Conservation (phyloP, 2,113 vertebrate genomes). For the Nothoprocta pentlandii region DNA sequence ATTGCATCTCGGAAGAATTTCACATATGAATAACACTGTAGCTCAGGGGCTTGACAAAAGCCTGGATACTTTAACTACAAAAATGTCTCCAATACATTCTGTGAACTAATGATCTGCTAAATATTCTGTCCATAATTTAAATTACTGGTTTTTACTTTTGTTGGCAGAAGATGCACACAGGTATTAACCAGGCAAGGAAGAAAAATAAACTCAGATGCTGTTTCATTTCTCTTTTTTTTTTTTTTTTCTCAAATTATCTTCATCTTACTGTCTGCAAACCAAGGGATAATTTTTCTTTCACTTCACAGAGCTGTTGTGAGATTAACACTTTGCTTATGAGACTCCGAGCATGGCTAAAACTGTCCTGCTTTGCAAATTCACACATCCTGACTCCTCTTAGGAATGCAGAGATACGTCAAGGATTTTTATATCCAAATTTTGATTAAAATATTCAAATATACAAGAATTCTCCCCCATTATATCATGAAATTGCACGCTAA, state of each 20-base stretch:
- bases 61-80: not conserved
- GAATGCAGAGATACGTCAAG: not conserved
- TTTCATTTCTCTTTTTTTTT: not conserved
- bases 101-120: not conserved
- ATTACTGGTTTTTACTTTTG: not conserved
- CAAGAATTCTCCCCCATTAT: not conserved
- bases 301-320: not conserved
- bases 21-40: not conserved
- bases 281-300: not conserved
- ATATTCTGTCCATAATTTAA: not conserved
- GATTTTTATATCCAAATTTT: not conserved
- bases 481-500: not conserved
- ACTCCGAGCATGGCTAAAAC: not conserved
- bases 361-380: not conserved
- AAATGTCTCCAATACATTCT: not conserved
- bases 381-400: not conserved
- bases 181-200: not conserved
- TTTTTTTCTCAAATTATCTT: constrained; percentile 3
- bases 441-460: not conserved
- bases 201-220: not conserved
- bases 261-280: not conserved
- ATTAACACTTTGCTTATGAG: not conserved
- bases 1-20: not conserved
- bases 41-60: not conserved
- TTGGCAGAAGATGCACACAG: not conserved